Conservation (phyloP, 2,113 vertebrate genomes). For the Pelecanoides urinatrix region DNA sequence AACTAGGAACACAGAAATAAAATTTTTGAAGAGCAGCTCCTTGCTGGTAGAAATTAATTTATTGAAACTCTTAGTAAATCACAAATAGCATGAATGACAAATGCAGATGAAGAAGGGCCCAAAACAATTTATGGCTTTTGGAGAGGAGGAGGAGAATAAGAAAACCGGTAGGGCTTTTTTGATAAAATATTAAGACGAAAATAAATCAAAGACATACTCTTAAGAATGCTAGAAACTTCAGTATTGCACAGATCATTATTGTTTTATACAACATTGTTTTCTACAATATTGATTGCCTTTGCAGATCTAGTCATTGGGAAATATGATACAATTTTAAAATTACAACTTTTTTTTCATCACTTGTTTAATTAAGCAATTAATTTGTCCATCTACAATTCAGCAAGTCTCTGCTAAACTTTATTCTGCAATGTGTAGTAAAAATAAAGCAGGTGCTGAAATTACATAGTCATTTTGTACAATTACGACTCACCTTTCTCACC, state of each 20-base stretch:
- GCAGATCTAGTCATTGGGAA: neutral
- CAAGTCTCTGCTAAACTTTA: neutral
- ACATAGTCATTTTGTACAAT: neutral
- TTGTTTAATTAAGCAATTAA: neutral
- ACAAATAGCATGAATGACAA: neutral
- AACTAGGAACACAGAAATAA: neutral
- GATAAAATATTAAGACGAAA: neutral
- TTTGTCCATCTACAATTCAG: neutral
- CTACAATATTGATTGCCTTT: neutral
- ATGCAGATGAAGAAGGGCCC: neutral
- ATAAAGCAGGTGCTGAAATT: neutral
- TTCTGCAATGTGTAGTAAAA: neutral
- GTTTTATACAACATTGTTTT: neutral
- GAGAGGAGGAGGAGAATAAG: accelerated
- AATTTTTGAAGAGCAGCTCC: neutral
- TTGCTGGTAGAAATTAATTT: neutral
- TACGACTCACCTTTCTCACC: slow-evolving; percentile 84
- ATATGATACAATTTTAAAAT: neutral
- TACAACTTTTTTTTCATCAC: neutral
- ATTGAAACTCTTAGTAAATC: neutral
- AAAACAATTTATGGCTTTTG: neutral
- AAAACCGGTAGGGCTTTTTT: neutral
- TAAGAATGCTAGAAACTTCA: neutral
- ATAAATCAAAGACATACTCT: neutral
- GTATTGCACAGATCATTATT: neutral